Conservation (phyloP, 2,113 vertebrate genomes). For the Campylorhamphus procurvoides region DNA sequence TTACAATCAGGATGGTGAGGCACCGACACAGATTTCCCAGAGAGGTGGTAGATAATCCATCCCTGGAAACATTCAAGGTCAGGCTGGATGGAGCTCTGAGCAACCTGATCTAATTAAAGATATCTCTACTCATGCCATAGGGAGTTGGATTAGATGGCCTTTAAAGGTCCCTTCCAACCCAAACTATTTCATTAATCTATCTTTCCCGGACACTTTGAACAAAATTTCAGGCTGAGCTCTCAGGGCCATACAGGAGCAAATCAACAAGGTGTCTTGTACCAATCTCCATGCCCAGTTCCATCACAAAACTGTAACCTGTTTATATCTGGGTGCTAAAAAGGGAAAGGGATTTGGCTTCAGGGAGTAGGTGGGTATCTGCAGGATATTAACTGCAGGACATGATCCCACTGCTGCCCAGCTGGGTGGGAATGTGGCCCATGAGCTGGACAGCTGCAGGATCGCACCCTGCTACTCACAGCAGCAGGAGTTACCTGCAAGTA, state of each 20-base stretch:
- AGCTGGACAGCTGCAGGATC: rapidly evolving
- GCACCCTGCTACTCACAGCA: not conserved
- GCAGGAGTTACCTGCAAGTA: conserved; percentile 77
- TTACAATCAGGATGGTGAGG: not conserved
- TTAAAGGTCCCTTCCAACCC: not conserved
- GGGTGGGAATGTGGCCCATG: rapidly evolving
- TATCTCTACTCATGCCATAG: not conserved
- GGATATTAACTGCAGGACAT: not conserved
- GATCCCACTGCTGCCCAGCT: not conserved
- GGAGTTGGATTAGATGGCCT: not conserved
- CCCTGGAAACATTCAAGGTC: not conserved
- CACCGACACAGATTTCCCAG: not conserved
- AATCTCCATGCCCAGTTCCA: not conserved
- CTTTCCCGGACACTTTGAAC: not conserved
- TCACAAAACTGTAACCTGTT: not conserved
- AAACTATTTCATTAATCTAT: not conserved
- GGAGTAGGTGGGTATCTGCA: not conserved
- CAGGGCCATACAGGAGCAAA: not conserved
- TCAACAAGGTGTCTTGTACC: not conserved
- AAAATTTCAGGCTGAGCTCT: not conserved
- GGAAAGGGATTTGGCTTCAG: not conserved
- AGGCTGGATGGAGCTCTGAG: not conserved
- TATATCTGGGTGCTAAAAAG: not conserved
- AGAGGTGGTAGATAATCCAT: not conserved
- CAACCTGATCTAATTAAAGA: not conserved